Percentiles rank a stretch among this genome's conserved stretches.
These are phyloP conservation scores for Catocala fraxini DNA, from an alignment of 2,888 invertebrate genomes.

Conservation along the genomic window DNA sequence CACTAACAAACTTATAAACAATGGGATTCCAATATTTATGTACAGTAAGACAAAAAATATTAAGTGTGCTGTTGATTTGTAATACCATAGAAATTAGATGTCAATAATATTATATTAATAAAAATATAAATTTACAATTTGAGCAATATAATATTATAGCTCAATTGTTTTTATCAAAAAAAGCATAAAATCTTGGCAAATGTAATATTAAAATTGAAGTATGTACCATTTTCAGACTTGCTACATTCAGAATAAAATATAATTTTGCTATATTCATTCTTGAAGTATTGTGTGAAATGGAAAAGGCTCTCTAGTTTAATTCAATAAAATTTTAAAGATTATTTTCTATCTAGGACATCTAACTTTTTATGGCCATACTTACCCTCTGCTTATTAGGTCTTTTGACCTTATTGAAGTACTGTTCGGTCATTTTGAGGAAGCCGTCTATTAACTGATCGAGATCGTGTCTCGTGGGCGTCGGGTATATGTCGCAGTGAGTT, in stretches of 20 bases:
- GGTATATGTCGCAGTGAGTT: slow-evolving; percentile 94
- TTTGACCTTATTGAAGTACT: slow-evolving; percentile 96
- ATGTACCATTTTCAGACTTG: background rate
- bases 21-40: slow-evolving; percentile 13
- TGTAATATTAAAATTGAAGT: no score
- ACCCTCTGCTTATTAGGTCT: slow-evolving; percentile 93
- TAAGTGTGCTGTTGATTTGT: background rate
- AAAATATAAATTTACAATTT: no score
- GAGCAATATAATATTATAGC: no score
- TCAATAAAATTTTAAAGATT: no score
- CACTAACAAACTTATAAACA: slow-evolving; percentile 19
- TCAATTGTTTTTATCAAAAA: no score
- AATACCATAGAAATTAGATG: slow-evolving; percentile 11
- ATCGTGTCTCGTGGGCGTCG: slow-evolving; percentile 88
- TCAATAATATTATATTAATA: no score
- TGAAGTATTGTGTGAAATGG: no score
- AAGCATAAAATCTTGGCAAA: no score
- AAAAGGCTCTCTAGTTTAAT: no score
- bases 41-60: slow-evolving; percentile 11
- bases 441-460: slow-evolving; percentile 90
- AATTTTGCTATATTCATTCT: no score
- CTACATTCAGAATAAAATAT: background rate
- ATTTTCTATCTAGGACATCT: slow-evolving; percentile 3
- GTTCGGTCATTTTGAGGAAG: slow-evolving; percentile 94
- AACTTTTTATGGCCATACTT: slow-evolving; percentile 70